A percentile compares a stretch with the other conserved stretches of the same genome.
Conservation (phyloP, 2,113 vertebrate species). For the Lota lota region DNA sequence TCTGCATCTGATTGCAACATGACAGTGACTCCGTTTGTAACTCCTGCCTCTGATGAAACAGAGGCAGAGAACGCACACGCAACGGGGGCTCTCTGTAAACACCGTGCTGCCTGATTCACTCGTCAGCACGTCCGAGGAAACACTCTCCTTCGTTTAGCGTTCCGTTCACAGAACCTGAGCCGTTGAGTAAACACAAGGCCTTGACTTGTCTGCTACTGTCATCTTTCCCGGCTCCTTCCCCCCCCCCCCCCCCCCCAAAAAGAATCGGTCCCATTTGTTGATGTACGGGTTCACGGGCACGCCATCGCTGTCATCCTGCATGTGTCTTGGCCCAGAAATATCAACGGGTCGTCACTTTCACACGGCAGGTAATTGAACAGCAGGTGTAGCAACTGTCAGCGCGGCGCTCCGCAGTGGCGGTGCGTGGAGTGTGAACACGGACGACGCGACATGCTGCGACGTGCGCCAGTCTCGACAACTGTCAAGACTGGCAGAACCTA, state of each 20-base stretch:
- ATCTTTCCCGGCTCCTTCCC: constrained; percentile 9
- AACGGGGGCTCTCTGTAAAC: too few species aligned
- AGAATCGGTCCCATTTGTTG: constrained; percentile 32
- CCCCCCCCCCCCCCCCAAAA: too few species aligned
- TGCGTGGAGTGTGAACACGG: constrained; percentile 27
- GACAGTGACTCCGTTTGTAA: too few species aligned
- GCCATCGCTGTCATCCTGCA: constrained; percentile 35
- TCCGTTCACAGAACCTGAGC: too few species aligned
- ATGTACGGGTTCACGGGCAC: constrained; percentile 37
- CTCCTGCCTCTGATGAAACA: too few species aligned
- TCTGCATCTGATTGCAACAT: too few species aligned
- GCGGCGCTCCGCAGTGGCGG: constrained; percentile 7
- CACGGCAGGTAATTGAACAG: constrained; percentile 47
- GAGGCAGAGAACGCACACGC: too few species aligned
- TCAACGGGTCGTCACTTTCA: constrained; percentile 42
- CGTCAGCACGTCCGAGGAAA: neutral
- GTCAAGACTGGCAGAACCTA: constrained; percentile 23
- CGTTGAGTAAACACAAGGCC: constrained; percentile 3
- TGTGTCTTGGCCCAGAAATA: constrained; percentile 48
- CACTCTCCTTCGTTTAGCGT: neutral
- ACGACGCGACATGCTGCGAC: constrained; percentile 48
- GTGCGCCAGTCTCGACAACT: constrained; percentile 47
- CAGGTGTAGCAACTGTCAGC: constrained; percentile 43
- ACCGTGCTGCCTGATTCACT: too few species aligned
- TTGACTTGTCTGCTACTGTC: constrained; percentile 17